Percentiles rank a stretch among this genome's conserved stretches.
These are phyloP conservation scores for Solea senegalensis DNA, from an alignment of 2,113 vertebrate species.

Conservation along the genomic window DNA sequence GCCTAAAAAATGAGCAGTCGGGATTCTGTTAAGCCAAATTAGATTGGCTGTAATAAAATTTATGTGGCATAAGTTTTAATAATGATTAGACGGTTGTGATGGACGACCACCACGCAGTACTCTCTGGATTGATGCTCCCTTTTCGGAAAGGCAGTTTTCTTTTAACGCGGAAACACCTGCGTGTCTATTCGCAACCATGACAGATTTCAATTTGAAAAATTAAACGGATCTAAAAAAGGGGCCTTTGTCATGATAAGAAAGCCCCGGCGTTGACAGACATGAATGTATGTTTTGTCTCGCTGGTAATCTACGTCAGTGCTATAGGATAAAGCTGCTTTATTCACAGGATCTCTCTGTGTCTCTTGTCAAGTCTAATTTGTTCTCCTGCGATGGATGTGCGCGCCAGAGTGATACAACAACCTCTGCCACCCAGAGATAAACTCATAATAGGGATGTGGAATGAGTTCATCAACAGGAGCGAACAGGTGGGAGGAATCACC, in stretches of 20 bases:
- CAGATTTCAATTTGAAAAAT: slow-evolving; percentile 10
- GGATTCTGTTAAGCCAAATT: slow-evolving; percentile 42
- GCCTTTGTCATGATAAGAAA: slow-evolving; percentile 33
- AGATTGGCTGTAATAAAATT: slow-evolving; percentile 56
- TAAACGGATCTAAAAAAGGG: slow-evolving; percentile 21
- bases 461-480: slow-evolving; percentile 14
- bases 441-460: slow-evolving; percentile 45
- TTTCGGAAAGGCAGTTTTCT: slow-evolving; percentile 17
- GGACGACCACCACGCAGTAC: slow-evolving; percentile 31
- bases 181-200: slow-evolving; percentile 7
- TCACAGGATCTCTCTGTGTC: slow-evolving; percentile 37
- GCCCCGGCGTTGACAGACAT: background rate
- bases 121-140: slow-evolving; percentile 40
- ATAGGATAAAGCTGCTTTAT: slow-evolving; percentile 41
- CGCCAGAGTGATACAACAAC: slow-evolving; percentile 54
- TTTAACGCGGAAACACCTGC: background rate
- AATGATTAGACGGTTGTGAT: slow-evolving; percentile 57
- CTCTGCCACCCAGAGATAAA: slow-evolving; percentile 63
- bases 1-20: slow-evolving; percentile 43
- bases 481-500: slow-evolving; percentile 36
- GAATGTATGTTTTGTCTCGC: slow-evolving; percentile 33
- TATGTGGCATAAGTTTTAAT: slow-evolving; percentile 48
- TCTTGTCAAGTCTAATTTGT: slow-evolving; percentile 67
- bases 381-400: slow-evolving; percentile 54
- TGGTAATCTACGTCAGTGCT: slow-evolving; percentile 3